These are phyloP conservation scores for Drosophila sturtevanti DNA, from an alignment of 1,140 invertebrate genomes.

Conservation along the genomic window DNA sequence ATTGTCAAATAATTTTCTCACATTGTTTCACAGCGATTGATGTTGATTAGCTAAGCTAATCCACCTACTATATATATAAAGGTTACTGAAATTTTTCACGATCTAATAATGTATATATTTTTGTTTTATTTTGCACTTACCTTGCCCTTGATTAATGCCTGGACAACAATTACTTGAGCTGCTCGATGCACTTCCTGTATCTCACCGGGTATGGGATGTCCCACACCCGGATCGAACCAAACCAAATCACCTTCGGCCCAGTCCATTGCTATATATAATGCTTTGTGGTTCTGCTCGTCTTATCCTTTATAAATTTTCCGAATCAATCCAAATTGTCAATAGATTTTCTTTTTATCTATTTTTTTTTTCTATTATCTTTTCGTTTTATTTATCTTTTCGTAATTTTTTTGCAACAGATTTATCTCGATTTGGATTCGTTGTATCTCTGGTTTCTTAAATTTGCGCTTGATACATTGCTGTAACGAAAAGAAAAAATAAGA, in stretches of 20 bases:
- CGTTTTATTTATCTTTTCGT: not conserved
- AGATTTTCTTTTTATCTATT: not conserved
- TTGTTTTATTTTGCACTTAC: constrained; percentile 85
- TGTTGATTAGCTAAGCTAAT: not conserved
- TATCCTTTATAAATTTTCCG: not conserved
- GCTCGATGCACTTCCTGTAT: constrained; percentile 93
- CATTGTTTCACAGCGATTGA: too few relatives aligned
- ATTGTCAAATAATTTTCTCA: too few relatives aligned
- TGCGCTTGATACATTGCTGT: constrained; percentile 61
- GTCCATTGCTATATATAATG: constrained; percentile 77
- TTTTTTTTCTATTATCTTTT: not conserved
- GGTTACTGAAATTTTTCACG: too few relatives aligned
- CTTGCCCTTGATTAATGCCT: constrained; percentile 94
- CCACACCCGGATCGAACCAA: constrained; percentile 96
- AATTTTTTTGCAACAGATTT: not conserved
- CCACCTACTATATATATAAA: too few relatives aligned
- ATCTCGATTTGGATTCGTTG: not conserved
- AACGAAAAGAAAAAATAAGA: constrained; percentile 28
- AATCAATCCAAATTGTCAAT: not conserved
- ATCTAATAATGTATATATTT: too few relatives aligned
- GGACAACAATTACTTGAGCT: constrained; percentile 93
- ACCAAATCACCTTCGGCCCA: constrained; percentile 91
- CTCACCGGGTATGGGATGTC: constrained; percentile 94
- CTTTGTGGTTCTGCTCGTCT: not conserved
- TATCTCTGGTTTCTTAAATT: constrained; percentile 39